Percentiles rank a stretch among this genome's conserved stretches.
These are phyloP conservation scores for Ormyrus rosae DNA, from an alignment of 2,888 invertebrate genomes.

Conservation along the genomic window DNA sequence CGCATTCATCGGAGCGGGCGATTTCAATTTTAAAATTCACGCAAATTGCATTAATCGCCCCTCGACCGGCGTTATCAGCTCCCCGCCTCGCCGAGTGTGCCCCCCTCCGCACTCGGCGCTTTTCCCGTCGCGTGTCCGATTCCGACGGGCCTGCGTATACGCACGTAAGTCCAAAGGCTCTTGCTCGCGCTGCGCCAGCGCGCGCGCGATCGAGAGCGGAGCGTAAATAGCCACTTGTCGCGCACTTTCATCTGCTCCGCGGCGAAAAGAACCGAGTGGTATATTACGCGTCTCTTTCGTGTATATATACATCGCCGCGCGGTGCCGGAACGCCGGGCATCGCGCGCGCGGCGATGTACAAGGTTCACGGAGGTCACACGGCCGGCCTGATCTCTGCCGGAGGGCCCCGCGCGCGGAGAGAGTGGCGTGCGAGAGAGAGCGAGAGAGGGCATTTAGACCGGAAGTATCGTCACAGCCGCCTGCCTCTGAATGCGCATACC, in stretches of 20 bases:
- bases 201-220: neutral
- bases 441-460: constrained; percentile 73
- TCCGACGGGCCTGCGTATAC: neutral
- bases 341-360: constrained; percentile 55
- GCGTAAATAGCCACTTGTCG: constrained; percentile 56
- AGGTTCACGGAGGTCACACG: constrained; percentile 72
- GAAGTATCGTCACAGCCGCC: constrained; percentile 76
- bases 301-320: neutral
- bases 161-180: neutral
- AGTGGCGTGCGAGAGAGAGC: constrained; percentile 61
- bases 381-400: constrained; percentile 68
- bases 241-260: constrained; percentile 54
- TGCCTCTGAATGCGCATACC: constrained; percentile 76
- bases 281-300: neutral
- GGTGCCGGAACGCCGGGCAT: constrained; percentile 40
- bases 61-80: neutral
- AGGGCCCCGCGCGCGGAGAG: constrained; percentile 17
- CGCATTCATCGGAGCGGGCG: neutral
- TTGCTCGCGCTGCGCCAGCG: constrained; percentile 57
- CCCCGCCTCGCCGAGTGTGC: neutral
- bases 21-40: constrained; percentile 37
- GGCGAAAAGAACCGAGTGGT: neutral
- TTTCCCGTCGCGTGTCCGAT: constrained; percentile 20
- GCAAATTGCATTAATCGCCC: constrained; percentile 5
- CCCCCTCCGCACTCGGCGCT: neutral